Base-by-base conservation (phyloP, 1,140 invertebrate species). In the Diuraphis noxia region DNA sequence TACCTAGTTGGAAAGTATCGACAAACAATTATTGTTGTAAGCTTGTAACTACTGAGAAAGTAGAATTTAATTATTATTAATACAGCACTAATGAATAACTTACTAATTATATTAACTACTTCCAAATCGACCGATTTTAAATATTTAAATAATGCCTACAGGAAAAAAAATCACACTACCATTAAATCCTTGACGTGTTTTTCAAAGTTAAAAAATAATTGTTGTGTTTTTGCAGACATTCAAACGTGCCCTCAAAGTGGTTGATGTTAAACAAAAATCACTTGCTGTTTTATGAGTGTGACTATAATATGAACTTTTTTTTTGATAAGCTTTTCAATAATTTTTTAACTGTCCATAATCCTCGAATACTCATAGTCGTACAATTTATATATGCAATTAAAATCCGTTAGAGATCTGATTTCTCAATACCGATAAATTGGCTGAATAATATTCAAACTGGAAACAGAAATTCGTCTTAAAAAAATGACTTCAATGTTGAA, bases 1-100 rank as follows among this genome's bases (percentile, higher is more conserved):
- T n/a, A n/a, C n/a, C n/a, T 36, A 52, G 84, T 86, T 49, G 46
- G 84, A 86, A 86, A 86, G 84, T 49, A 49, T 36, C 7, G 43
- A 52, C 36, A 7, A 36, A 49, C 46, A 25, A 36, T 23, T 34
- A 86, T 86, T 52, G 3, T 86, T 52, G n/a, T 46, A 72, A n/a
- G 21, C 13, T 63, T 63, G 30, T 72, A n/a, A 72, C 56, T 49
- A 13, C 21, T 13, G n/a, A 52, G 43, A 49, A 86, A 49, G 43
- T 86, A 36, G 13, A n/a, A 7, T 49, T 30, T 41, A 7, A 23
- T 40, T 10, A 34, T 36, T 34, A 23, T 46, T 34, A 36, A 34
- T 34, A 36, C 30, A 36, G 38, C 23, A 40, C 2, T 25, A 25
- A 38, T 81, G 79, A 81, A 81, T 81, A 38, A 38, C 23, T 81